These are phyloP conservation scores for Antechinus flavipes DNA, from an alignment of 2,113 vertebrate species.

Conservation along the genomic window DNA sequence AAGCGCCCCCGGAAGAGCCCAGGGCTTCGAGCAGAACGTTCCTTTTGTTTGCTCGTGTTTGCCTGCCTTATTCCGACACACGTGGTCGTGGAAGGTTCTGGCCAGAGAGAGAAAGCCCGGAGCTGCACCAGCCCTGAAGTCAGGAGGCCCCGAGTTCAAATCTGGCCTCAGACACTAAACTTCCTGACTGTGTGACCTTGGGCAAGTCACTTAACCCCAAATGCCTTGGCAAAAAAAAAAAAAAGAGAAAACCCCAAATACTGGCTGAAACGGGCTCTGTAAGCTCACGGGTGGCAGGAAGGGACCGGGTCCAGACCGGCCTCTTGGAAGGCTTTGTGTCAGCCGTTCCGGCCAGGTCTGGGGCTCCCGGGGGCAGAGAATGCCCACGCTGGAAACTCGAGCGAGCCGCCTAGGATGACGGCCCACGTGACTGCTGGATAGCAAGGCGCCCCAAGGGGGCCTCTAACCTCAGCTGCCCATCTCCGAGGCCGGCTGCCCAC, in stretches of 20 bases:
- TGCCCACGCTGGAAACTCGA: not conserved
- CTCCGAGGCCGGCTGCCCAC: not conserved
- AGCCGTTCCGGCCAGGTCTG: not conserved
- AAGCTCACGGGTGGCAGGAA: not conserved
- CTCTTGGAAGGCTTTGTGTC: not conserved
- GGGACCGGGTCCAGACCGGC: not conserved
- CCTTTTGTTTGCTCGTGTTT: not conserved
- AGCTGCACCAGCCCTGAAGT: too few species aligned
- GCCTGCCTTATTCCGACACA: not conserved
- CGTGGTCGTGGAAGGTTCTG: not conserved
- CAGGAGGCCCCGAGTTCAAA: too few species aligned
- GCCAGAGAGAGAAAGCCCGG: too few species aligned
- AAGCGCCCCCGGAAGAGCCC: not conserved
- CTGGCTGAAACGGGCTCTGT: not conserved
- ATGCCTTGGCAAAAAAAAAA: too few species aligned
- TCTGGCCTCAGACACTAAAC: too few species aligned
- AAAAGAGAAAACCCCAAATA: not conserved
- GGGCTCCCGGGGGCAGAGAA: not conserved
- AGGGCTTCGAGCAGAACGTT: not conserved
- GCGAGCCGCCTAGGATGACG: not conserved
- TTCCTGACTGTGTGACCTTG: too few species aligned
- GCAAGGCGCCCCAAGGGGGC: not conserved
- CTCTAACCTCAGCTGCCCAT: not conserved
- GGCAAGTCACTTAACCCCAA: too few species aligned
- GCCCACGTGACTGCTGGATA: not conserved